Evolutionary conservation across 2,888 invertebrate species (phyloP), one percentile per base, ranked within the genome.

Genomic region (Teinopalpus imperialis): DNA sequence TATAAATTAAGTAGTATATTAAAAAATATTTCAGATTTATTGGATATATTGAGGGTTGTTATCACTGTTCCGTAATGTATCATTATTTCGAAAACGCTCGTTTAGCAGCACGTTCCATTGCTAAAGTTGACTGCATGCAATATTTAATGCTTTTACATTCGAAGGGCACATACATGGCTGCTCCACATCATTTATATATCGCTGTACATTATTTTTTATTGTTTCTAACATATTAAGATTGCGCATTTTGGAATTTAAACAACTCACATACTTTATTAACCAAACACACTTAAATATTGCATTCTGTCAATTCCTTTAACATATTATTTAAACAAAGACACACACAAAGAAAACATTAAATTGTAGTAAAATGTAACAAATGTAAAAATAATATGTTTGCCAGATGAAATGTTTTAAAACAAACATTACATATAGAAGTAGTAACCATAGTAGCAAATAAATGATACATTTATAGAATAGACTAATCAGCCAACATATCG

Each of bases 101-200:
- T 76, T 66, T 85, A 81, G 81, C 69, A 69, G 83, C 87, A 88
- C 86, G 78, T 74, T 69, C 78, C 80, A 80, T 78, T 67, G 87
- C 87, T 80, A 81, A 75, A 62, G 75, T 83, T 87, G 88, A 87
- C 88, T 85, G 88, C 88, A 87, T 88, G 87, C 88, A 88, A 87
- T 88, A 87, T 87, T 88, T 87, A 87, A 83, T 68, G 87, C 88
- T 87, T 86, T 62, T 61, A 69, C 68, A 66, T 71, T 63, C 66
- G 61, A 68, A 68, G 79, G 68, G 76, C 79, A 77, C 69, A 69
- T 63, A 63, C 74, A 77, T 62, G 59, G 71, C 81, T 74, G 76
- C 73, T 79, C 74, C 74, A 64, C 69, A 68, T 78, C 58, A 62
- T 74, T 72, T 63, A 58, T n/a, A n/a, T 72, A 36, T 24, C 34